A percentile compares a stretch with the other conserved stretches of the same genome.
Conservation (phyloP, 2,113 vertebrate species). For the Lethenteron camtschaticum region DNA sequence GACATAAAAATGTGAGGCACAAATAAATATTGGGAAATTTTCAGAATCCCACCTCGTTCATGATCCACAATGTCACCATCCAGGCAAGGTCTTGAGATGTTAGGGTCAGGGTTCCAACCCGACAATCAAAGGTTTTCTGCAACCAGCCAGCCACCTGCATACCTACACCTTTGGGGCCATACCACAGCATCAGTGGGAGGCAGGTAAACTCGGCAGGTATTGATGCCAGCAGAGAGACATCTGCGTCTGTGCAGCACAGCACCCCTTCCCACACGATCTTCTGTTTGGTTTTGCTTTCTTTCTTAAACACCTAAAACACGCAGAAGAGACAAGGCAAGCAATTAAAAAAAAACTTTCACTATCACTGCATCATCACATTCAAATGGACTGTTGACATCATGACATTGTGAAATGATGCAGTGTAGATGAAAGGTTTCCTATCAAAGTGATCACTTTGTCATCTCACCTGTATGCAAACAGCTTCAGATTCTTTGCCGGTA, state of each 20-base stretch:
- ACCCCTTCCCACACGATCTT: background rate
- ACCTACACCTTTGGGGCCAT: background rate
- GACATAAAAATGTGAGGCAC: too few species aligned
- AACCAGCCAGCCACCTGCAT: background rate
- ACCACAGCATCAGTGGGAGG: constrained; percentile 3
- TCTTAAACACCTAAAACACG: too few species aligned
- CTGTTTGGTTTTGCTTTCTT: too few species aligned
- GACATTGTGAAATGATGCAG: too few species aligned
- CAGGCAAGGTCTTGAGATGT: background rate
- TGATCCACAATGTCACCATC: background rate
- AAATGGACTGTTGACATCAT: too few species aligned
- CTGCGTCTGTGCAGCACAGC: background rate
- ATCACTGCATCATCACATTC: too few species aligned
- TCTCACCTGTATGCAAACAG: background rate
- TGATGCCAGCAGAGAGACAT: background rate
- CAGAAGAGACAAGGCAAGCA: too few species aligned
- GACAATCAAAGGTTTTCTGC: background rate
- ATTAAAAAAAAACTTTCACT: too few species aligned
- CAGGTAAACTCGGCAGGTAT: background rate
- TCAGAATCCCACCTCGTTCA: too few species aligned
- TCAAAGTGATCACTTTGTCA: background rate
- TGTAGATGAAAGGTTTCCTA: too few species aligned
- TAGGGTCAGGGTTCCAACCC: background rate
- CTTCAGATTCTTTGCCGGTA: background rate
- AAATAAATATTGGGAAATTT: too few species aligned